A percentile compares a stretch with the other conserved stretches of the same genome.
These are phyloP conservation scores for Cotesia typhae DNA, from an alignment of 1,140 invertebrate genomes.

Conservation along the genomic window DNA sequence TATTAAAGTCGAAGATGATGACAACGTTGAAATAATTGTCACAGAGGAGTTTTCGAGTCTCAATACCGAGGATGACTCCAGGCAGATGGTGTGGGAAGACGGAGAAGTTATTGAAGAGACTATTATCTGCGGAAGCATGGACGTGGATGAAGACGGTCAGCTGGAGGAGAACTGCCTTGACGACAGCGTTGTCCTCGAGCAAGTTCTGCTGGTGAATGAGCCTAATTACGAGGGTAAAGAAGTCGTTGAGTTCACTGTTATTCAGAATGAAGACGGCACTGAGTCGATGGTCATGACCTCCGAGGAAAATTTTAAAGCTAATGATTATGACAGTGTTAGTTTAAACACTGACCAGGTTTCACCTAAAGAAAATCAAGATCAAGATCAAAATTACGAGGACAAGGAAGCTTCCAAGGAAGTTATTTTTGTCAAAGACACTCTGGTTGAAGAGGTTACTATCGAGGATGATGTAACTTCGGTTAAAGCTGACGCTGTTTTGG, in stretches of 20 bases:
- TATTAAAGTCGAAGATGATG: not conserved
- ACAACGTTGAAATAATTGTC: not conserved
- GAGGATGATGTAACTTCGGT: no score
- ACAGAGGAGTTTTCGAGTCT: not conserved
- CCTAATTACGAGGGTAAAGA: constrained; percentile 46
- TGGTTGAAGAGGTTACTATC: no score
- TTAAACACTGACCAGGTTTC: constrained; percentile 29
- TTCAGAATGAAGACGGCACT: constrained; percentile 51
- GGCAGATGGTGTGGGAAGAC: constrained; percentile 9
- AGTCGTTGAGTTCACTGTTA: constrained; percentile 54
- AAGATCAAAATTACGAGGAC: no score
- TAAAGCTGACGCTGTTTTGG: no score
- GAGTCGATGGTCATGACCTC: constrained; percentile 49
- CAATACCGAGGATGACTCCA: not conserved
- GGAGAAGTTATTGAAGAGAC: constrained; percentile 61
- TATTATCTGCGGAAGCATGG: constrained; percentile 62
- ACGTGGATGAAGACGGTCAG: constrained; percentile 48
- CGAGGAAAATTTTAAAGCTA: constrained; percentile 35
- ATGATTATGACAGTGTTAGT: constrained; percentile 43
- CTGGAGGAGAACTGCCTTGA: constrained; percentile 31
- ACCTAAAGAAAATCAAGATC: no score
- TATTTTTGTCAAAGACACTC: no score
- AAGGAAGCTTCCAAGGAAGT: no score
- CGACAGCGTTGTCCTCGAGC: constrained; percentile 45
- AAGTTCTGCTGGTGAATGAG: constrained; percentile 51